A percentile compares a stretch with the other conserved stretches of the same genome.
These are phyloP conservation scores for Aphelenchoides fujianensis DNA, from an alignment of 1,140 invertebrate species.

Conservation along the genomic window DNA sequence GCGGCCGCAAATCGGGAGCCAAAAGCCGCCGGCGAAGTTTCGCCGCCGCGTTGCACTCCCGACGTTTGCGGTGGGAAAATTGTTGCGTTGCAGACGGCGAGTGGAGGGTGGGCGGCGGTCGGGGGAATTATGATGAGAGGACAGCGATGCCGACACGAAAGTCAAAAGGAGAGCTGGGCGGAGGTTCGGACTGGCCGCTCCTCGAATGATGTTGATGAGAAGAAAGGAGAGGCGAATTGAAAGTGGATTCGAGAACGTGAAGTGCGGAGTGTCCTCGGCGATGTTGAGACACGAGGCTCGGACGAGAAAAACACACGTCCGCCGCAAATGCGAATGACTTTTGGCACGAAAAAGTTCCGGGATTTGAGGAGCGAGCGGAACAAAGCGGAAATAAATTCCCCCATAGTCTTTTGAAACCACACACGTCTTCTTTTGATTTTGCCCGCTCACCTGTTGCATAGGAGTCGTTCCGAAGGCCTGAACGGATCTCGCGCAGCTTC, in stretches of 20 bases:
- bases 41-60: neutral
- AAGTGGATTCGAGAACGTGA: conserved; percentile 2
- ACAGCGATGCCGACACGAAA: neutral
- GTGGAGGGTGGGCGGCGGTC: neutral
- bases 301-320: too few relatives aligned
- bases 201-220: neutral
- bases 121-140: neutral
- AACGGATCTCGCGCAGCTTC: conserved; percentile 42
- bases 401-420: too few relatives aligned
- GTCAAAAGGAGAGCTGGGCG: too few relatives aligned
- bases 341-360: neutral
- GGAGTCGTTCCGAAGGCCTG: conserved; percentile 41
- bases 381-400: neutral
- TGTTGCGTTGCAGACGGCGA: neutral
- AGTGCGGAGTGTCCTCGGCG: neutral
- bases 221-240: neutral
- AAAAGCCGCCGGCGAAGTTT: neutral
- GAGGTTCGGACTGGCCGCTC: too few relatives aligned
- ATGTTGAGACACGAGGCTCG: neutral
- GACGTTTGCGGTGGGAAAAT: neutral
- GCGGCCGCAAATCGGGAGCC: neutral
- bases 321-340: neutral
- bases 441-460: conserved; percentile 53
- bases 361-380: too few relatives aligned
- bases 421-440: too few relatives aligned